Conservation (phyloP, 2,888 invertebrate genomes). For the Ariolimax columbianus region DNA sequence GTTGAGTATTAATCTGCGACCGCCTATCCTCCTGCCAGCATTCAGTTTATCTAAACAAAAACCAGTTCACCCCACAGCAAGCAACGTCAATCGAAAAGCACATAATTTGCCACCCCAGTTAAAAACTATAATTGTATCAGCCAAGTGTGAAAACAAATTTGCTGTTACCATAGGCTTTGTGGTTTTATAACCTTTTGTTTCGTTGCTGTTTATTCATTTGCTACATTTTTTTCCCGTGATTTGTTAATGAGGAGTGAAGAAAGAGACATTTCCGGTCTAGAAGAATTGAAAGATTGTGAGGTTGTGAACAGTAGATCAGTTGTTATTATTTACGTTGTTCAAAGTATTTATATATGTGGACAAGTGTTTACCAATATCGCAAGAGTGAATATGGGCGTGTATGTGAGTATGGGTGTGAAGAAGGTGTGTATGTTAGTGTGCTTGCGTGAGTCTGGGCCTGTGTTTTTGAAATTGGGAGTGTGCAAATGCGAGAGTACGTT, state of each 20-base stretch:
- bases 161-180: not conserved
- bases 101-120: not conserved
- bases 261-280: not conserved
- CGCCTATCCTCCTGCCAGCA: not conserved
- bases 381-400: too few species aligned
- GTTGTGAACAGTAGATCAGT: too few species aligned
- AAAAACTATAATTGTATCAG: not conserved
- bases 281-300: too few species aligned
- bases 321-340: too few species aligned
- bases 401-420: too few species aligned
- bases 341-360: too few species aligned
- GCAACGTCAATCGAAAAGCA: not conserved
- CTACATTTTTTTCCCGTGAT: not conserved
- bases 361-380: too few species aligned
- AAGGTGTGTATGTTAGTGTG: too few species aligned
- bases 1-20: not conserved
- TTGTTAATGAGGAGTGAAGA: not conserved
- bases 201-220: not conserved
- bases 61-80: not conserved
- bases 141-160: not conserved
- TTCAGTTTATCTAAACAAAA: not conserved
- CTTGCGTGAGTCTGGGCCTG: too few species aligned
- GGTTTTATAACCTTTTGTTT: not conserved
- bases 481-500: too few species aligned
- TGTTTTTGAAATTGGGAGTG: too few species aligned